Base-by-base conservation (phyloP, 1,140 invertebrate genomes). In the Drosophila kurseongensis region DNA sequence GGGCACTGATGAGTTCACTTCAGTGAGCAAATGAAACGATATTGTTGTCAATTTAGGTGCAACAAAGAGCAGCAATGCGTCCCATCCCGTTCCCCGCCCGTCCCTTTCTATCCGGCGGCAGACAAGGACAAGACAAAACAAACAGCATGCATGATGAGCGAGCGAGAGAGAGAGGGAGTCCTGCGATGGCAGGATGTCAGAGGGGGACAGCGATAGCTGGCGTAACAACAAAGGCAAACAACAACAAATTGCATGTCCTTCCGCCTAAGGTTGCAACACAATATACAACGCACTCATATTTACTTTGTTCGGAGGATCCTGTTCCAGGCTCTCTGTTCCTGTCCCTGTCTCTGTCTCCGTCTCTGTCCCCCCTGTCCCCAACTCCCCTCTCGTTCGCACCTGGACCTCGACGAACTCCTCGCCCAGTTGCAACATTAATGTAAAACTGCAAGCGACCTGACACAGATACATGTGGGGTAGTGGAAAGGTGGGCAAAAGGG, bases 41-140 rank as follows among this genome's bases (percentile, higher is more conserved):
- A 88, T 88, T 88, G 83, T 88, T 88, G 83, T 88, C 84, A 88
- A 88, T 88, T 88, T 88, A 88, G 84, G 83, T 88, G 83, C 84
- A 89, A 89, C 84, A 90, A 89, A 89, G 84, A 80, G 79, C 80
- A 84, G 71, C 76, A 84, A 75, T 62, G 16, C 69, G 41, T 12
- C 27, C 42, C 16, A 7, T 41, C 50, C 16, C 16, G n/a, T 9
- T 66, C 12, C 23, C 23, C 23, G 23, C 23, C 23, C 69, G 41
- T 41, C 50, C 16, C n/a, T 18, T 9, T 66, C 12, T 16, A 38
- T 36, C 32, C 32, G 13, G 10, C 62, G 45, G 13, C 73, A 66
- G 78, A 75, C 72, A 59, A 67, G 68, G 60, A 79, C 63, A 80
- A 71, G 77, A 80, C 80, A 85, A 84, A 78, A 90, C 84, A 89